Conservation (phyloP, 1,140 invertebrate species). For the Acromyrmex echinatior region DNA sequence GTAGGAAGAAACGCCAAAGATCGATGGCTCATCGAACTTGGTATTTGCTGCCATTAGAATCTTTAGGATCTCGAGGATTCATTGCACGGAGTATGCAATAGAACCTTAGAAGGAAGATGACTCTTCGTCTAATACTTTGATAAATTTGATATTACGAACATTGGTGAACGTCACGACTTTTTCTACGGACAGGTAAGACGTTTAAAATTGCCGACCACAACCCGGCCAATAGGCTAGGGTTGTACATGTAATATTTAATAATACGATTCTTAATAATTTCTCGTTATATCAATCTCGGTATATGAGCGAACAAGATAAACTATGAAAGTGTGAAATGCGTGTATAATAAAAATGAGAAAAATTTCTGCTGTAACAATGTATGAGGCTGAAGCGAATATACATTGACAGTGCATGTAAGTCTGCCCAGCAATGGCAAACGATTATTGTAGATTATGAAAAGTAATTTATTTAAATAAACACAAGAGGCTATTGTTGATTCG, state of each 20-base stretch:
- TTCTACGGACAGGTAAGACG: constrained; percentile 37
- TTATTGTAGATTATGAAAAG: constrained; percentile 9
- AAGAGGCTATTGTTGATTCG: constrained; percentile 23
- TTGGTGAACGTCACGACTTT: constrained; percentile 34
- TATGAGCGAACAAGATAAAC: background rate
- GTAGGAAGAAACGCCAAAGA: background rate
- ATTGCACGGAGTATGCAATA: background rate
- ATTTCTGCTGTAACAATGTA: background rate
- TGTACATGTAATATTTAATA: background rate
- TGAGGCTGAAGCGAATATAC: background rate
- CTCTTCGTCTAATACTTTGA: constrained; percentile 41
- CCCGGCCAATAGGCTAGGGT: background rate
- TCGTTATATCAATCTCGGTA: constrained; percentile 29
- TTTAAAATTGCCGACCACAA: constrained; percentile 17
- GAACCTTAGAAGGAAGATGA: background rate
- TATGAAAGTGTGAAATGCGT: constrained; percentile 16
- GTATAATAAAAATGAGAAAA: constrained; percentile 24
- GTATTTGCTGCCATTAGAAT: constrained; percentile 51
- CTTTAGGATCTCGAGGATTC: background rate
- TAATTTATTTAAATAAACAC: constrained; percentile 32
- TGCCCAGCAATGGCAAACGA: background rate
- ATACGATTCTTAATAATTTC: background rate
- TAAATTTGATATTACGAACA: constrained; percentile 53
- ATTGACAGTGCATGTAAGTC: constrained; percentile 3
- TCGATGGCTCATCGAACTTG: constrained; percentile 11